Evolutionary conservation across 2,888 invertebrate species (phyloP).

Genomic region (Litoditis marina): DNA sequence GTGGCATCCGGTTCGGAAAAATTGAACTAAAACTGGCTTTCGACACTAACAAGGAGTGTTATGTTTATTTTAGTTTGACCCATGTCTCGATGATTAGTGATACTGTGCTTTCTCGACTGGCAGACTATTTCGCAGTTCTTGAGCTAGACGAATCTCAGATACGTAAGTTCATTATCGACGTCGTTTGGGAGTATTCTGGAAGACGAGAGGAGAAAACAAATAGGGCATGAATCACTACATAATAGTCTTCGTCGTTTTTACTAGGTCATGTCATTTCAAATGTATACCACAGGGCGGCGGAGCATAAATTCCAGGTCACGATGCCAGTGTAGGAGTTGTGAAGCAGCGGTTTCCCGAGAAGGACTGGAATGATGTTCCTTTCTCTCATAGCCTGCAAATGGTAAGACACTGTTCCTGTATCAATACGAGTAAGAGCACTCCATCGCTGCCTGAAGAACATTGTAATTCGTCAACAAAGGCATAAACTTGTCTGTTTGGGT

Average conservation of each 20-base stretch:
- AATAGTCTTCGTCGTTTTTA: neutral
- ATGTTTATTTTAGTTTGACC: no score
- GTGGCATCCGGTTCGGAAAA: no score
- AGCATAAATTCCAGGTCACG: conserved; percentile 14
- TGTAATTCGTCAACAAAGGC: no score
- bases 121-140: conserved; percentile 15
- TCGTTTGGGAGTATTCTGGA: no score
- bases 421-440: no score
- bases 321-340: conserved; percentile 10
- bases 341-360: conserved; percentile 10
- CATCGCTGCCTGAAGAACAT: no score
- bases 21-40: no score
- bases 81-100: neutral
- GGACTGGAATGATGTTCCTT: conserved; percentile 17
- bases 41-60: no score
- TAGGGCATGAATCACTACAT: no score
- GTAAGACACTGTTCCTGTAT: conserved; percentile 3
- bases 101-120: conserved; percentile 9
- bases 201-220: no score
- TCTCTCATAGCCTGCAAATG: conserved; percentile 13
- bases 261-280: neutral
- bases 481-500: no score
- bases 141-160: conserved; percentile 14
- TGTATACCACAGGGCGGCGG: no score
- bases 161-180: conserved; percentile 13